Conservation (phyloP, 2,797 vertebrate genomes). For the Cryptoblepharus egeriae region DNA sequence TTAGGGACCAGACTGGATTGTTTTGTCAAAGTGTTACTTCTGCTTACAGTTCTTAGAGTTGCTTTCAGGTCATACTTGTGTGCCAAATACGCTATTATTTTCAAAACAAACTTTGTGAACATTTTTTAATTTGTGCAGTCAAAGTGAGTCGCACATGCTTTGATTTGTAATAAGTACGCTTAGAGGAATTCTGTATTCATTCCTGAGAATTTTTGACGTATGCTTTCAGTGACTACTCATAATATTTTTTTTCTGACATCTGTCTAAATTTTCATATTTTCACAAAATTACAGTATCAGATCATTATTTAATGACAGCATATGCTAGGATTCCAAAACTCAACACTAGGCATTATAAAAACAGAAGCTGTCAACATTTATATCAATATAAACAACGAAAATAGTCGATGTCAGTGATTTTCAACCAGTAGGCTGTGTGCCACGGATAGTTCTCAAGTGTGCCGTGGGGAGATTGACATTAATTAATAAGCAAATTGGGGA, state of each 20-base stretch:
- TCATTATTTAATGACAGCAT: background rate
- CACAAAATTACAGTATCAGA: background rate
- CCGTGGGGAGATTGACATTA: too few species aligned
- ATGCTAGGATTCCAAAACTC: background rate
- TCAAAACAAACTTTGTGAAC: background rate
- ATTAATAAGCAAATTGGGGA: too few species aligned
- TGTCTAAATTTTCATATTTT: background rate
- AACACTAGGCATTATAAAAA: background rate
- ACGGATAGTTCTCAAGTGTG: too few species aligned
- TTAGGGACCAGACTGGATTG: too few species aligned
- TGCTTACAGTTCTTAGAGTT: background rate
- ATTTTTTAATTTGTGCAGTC: slow-evolving; percentile 38
- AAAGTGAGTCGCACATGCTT: slow-evolving; percentile 29
- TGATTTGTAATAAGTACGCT: slow-evolving; percentile 4
- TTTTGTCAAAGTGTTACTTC: background rate
- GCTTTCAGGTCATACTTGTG: slow-evolving; percentile 18
- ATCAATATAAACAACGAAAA: background rate
- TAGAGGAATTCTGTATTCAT: background rate
- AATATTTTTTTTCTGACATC: background rate
- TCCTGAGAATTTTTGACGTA: slow-evolving; percentile 4
- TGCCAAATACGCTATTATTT: too few species aligned
- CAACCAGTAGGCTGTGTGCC: too few species aligned
- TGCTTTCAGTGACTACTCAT: background rate
- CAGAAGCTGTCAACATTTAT: background rate
- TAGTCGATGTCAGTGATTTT: too few species aligned